phyloP scores from a whole-genome alignment of 2,888 invertebrate genomes.

The Lithophane ornitopus region DNA sequence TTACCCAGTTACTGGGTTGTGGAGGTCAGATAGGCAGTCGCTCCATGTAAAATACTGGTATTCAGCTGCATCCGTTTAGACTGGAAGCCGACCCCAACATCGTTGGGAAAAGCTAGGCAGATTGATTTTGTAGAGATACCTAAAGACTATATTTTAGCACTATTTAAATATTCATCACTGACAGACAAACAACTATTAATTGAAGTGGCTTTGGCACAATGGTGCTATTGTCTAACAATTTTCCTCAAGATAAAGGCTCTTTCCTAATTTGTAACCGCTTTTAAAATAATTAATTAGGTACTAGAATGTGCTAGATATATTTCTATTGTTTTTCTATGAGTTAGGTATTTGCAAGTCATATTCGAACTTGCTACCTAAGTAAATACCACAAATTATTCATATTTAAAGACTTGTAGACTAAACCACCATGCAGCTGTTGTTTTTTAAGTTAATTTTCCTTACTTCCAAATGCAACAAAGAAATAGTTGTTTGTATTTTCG shows the following conservation, averaged over 20 bases:
- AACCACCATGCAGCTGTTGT: too few relatives aligned
- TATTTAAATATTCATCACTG: neutral
- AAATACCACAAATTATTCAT: constrained; percentile 7
- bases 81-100: too few relatives aligned
- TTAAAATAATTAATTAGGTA: neutral
- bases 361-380: neutral
- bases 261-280: constrained; percentile 5
- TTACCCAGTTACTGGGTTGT: too few relatives aligned
- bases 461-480: neutral
- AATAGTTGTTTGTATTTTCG: neutral
- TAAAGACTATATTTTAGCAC: neutral
- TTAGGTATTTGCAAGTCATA: constrained; percentile 8
- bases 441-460: constrained; percentile 18
- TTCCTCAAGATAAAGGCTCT: constrained; percentile 31
- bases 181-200: neutral
- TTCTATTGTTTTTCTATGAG: constrained; percentile 1
- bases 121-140: too few relatives aligned
- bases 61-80: too few relatives aligned
- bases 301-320: neutral
- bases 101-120: too few relatives aligned
- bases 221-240: constrained; percentile 37
- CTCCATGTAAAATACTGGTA: too few relatives aligned
- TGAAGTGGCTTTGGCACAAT: constrained; percentile 5
- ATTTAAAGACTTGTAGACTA: neutral
- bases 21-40: too few relatives aligned